Evolutionary conservation across 2,113 vertebrate species (phyloP).

Genomic region (Psephotus haematonotus): DNA sequence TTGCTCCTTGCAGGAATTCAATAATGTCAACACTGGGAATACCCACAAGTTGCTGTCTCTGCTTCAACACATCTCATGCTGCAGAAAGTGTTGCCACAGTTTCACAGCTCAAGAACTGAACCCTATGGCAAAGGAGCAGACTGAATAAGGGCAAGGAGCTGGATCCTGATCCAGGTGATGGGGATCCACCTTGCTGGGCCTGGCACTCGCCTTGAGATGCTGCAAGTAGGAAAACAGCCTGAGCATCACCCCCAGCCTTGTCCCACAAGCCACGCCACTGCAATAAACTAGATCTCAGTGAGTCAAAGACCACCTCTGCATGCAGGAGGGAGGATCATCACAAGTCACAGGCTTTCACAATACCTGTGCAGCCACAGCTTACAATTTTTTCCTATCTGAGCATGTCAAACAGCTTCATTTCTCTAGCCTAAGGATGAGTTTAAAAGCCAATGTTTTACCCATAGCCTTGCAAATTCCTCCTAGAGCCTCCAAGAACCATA

Average conservation of each 20-base stretch:
- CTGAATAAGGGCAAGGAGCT: background rate
- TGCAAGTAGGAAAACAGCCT: background rate
- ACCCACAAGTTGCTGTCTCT: background rate
- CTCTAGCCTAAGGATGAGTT: background rate
- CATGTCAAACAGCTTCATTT: background rate
- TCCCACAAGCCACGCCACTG: background rate
- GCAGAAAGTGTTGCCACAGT: background rate
- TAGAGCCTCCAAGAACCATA: background rate
- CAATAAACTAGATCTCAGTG: accelerated
- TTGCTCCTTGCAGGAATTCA: background rate
- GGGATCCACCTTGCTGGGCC: background rate
- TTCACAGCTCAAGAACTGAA: background rate
- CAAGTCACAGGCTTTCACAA: background rate
- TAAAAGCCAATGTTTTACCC: background rate
- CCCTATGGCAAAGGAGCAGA: background rate
- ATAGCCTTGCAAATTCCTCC: background rate
- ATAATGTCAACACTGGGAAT: background rate
- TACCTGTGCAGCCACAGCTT: background rate
- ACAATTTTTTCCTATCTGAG: background rate
- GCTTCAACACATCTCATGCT: accelerated
- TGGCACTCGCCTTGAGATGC: accelerated
- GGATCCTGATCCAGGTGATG: accelerated
- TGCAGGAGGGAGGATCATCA: accelerated
- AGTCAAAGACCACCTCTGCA: background rate
- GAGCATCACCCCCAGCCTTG: background rate